A percentile compares a stretch with the other conserved stretches of the same genome.
These are phyloP conservation scores for Globodera rostochiensis DNA, from an alignment of 1,140 invertebrate genomes.

Conservation along the genomic window DNA sequence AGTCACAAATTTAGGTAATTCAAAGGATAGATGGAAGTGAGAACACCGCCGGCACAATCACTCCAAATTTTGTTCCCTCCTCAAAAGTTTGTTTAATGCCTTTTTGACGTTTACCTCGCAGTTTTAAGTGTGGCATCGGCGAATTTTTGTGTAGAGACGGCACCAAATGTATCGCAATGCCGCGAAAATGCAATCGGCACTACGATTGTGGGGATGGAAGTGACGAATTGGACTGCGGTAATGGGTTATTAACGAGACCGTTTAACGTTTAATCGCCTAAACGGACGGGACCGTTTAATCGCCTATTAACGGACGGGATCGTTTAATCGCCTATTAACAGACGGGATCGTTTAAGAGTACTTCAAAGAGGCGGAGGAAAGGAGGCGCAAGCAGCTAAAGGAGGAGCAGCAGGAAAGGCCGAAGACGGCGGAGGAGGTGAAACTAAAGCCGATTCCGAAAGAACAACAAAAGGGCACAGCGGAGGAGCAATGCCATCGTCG, in stretches of 20 bases:
- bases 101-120: background rate
- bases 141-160: conserved; percentile 45
- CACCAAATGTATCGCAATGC: conserved; percentile 66
- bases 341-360: conserved; percentile 33
- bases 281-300: too few relatives aligned
- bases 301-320: background rate
- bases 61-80: background rate
- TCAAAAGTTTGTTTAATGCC: background rate
- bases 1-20: background rate
- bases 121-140: conserved; percentile 24
- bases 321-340: background rate
- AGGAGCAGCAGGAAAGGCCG: background rate
- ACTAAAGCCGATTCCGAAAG: conserved; percentile 18
- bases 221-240: conserved; percentile 41
- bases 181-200: conserved; percentile 70
- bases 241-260: too few relatives aligned
- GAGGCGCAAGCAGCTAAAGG: background rate
- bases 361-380: conserved; percentile 31
- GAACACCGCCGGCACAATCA: background rate
- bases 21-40: background rate
- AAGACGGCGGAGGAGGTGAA: conserved; percentile 2
- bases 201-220: conserved; percentile 68
- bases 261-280: background rate
- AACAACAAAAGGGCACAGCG: conserved; percentile 22
- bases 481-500: conserved; percentile 30